Evolutionary conservation across 2,797 vertebrate genomes (phyloP), one percentile per base, ranked within the genome.

Genomic region (Falco naumanni): DNA sequence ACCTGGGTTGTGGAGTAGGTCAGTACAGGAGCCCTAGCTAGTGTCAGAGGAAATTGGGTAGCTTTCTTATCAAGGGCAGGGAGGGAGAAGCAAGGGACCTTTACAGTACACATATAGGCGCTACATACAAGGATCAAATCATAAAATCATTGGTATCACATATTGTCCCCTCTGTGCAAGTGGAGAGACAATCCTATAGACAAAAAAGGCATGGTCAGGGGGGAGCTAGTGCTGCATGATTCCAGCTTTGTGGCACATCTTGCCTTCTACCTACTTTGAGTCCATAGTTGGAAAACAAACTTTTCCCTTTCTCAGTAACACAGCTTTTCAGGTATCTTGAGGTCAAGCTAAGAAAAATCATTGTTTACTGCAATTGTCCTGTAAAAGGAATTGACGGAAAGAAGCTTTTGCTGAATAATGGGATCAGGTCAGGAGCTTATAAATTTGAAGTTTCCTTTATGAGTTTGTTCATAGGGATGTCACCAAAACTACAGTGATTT

Each of bases 21-120:
- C 24, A 76, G 68, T 50, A 66, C 4, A 4, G 22, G 29, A 90
- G n/a, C 79, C 48, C 10, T 13, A 72, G 37, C 13, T 24, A 59
- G 22, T n/a, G 9, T 31, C 20, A 34, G 65, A 81, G 16, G 10
- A 78, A 70, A 64, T 47, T 22, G 13, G 1, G 25, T 48, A 34
- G 20, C 19, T 86, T 3, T 75, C 13, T 64, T 66, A 13, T n/a
- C 10, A 63, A 54, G 17, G 7, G 4, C 1, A 2, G 20, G 15
- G 19, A 71, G 29, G 45, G 65, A 53, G 37, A 84, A 56, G 8
- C 0, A 0, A 76, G 11, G 13, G n/a, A 59, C 25, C 6, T 81
- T 76, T 82, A 48, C 10, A 63, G 17, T n/a, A n/a, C 6, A 18
- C 12, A 14, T 70, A 53, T 2, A 70, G 56, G 17, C 10, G 15